Evolutionary conservation across 2,113 vertebrate genomes (phyloP).

Genomic region (Podocnemis expansa): DNA sequence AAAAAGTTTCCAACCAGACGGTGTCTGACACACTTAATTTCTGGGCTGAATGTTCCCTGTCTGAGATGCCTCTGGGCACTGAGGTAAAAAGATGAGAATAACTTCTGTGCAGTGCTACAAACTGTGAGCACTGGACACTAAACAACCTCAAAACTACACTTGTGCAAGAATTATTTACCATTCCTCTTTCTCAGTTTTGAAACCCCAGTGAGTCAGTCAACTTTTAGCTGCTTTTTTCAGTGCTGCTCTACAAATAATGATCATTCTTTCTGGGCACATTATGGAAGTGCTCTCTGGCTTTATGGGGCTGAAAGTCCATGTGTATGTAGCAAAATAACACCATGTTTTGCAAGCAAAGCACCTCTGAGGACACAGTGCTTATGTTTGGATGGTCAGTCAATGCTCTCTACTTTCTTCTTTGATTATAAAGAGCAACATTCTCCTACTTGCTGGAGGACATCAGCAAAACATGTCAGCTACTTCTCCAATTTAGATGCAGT

Average conservation of each 20-base stretch:
- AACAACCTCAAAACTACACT: slow-evolving; percentile 34
- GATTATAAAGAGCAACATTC: background rate
- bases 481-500: background rate
- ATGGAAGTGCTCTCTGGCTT: slow-evolving; percentile 49
- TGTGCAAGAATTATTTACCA: background rate
- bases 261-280: background rate
- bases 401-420: background rate
- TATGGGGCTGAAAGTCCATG: background rate
- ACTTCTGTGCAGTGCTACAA: background rate
- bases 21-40: background rate
- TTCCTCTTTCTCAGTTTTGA: slow-evolving; percentile 6
- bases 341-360: background rate
- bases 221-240: background rate
- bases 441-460: background rate
- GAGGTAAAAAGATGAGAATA: slow-evolving; percentile 8
- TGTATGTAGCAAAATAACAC: background rate
- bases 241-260: background rate
- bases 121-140: background rate
- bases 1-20: background rate
- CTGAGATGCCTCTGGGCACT: background rate
- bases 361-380: background rate
- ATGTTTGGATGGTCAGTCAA: background rate
- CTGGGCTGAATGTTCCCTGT: background rate
- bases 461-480: background rate
- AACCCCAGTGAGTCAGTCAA: background rate